Conservation (phyloP, 1,140 invertebrate species). For the Drosophila kepulauana region DNA sequence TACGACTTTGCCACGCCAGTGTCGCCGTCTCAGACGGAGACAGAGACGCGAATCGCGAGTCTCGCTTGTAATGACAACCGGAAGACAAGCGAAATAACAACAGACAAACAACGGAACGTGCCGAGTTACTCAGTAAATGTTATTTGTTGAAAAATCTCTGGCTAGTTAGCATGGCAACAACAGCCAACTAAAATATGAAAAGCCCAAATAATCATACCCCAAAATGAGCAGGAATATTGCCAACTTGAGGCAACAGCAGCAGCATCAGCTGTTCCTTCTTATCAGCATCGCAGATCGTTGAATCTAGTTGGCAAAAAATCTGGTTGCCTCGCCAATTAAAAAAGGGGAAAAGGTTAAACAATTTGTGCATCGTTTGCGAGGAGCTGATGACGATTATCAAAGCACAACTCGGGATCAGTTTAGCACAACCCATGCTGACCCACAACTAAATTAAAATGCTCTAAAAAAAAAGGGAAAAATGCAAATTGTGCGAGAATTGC, state of each 20-base stretch:
- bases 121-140: constrained; percentile 34
- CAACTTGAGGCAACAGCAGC: background rate
- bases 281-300: constrained; percentile 57
- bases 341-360: constrained; percentile 42
- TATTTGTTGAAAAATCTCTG: constrained; percentile 31
- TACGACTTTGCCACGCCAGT: constrained; percentile 65
- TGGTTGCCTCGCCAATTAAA: constrained; percentile 63
- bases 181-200: constrained; percentile 61
- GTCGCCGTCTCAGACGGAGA: constrained; percentile 2
- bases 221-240: constrained; percentile 53
- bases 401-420: constrained; percentile 18
- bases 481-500: constrained; percentile 59
- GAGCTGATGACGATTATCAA: constrained; percentile 60
- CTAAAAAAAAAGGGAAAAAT: constrained; percentile 43
- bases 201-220: constrained; percentile 56
- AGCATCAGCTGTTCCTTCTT: constrained; percentile 55
- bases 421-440: background rate
- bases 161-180: constrained; percentile 31
- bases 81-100: constrained; percentile 11
- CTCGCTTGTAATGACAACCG: constrained; percentile 53
- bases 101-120: constrained; percentile 38
- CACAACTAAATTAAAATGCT: constrained; percentile 31
- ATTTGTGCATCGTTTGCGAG: constrained; percentile 66
- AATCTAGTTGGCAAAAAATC: constrained; percentile 45
- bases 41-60: background rate